Conservation (phyloP, 1,140 invertebrate genomes). For the Catajapyx aquilonaris region DNA sequence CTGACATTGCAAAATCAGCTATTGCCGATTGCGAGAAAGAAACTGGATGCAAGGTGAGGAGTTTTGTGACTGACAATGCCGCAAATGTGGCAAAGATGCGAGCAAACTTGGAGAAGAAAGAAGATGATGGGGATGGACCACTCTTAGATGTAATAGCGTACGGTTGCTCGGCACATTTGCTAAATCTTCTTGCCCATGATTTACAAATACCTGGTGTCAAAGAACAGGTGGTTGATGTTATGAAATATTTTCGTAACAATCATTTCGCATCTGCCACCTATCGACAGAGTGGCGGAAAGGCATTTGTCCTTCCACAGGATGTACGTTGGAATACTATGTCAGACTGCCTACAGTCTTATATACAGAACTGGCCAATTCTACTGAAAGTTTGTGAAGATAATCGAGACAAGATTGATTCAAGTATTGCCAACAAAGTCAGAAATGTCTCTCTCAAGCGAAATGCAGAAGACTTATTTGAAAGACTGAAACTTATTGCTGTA, state of each 20-base stretch:
- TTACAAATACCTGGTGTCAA: background rate
- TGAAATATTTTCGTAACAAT: background rate
- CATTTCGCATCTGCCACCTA: background rate
- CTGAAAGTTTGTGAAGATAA: background rate
- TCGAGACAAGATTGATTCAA: background rate
- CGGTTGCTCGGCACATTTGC: background rate
- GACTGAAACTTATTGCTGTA: background rate
- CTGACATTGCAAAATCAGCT: background rate
- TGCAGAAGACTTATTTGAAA: background rate
- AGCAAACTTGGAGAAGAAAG: background rate
- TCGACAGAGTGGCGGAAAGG: background rate
- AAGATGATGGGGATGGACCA: background rate
- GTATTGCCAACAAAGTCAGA: background rate
- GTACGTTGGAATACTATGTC: no score
- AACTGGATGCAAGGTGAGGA: background rate
- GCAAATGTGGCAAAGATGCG: background rate
- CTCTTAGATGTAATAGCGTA: background rate
- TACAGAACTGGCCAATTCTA: background rate
- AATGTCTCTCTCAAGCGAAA: background rate
- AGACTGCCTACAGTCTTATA: background rate
- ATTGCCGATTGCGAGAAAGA: background rate
- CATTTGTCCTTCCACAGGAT: no score
- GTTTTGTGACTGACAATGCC: conserved; percentile 1
- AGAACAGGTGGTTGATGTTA: background rate
- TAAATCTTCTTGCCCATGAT: background rate